Base-by-base conservation (phyloP, 2,888 invertebrate genomes). In the Iphiclides podalirius region DNA sequence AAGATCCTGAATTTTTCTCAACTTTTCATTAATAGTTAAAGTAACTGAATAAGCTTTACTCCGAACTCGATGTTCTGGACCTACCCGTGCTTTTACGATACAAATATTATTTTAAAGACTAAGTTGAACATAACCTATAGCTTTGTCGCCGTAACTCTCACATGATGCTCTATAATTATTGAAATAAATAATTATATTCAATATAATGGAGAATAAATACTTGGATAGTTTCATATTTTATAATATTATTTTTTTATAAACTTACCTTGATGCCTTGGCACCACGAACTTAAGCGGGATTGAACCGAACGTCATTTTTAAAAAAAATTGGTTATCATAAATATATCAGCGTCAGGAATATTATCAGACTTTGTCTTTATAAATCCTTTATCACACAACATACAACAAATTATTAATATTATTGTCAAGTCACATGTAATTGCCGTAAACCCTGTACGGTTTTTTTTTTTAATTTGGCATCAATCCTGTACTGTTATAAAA, bases 321-420 rank as follows among this genome's bases (percentile, higher is more conserved):
- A 20, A 20, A 50, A 50, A 50, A 39, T 43, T 12, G 33, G 43
- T 49, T 28, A 43, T 49, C 50, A 50, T 44, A 44, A 44, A 44
- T 39, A 39, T 39, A 39, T 34, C 40, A 31, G 40, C 47, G 37
- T 47, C 39, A 50, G 44, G 39, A 39, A 50, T 50, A 48, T 36
- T 44, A 50, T 50, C 44, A 34, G 50, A 44, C 33, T 44, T 50
- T 39, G 44, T 43, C 43, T 43, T 38, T 6, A 43, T 49, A 43
- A 49, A 49, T 43, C 38, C 43, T 49, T 37, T 43, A 43, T 42
- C 48, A 48, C 47, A 35, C 74, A 75, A 14, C 8, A 14, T 36
- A 16, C 15, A 14, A 7, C 7, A 14, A 36, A 36, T 6, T 36
- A 13, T 16, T 7, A 16, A 36, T 36, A 15, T 36, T 36, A 16